Percentiles rank a stretch among this genome's conserved stretches.
Conservation (phyloP, 2,888 invertebrate genomes). For the Apamea anceps region DNA sequence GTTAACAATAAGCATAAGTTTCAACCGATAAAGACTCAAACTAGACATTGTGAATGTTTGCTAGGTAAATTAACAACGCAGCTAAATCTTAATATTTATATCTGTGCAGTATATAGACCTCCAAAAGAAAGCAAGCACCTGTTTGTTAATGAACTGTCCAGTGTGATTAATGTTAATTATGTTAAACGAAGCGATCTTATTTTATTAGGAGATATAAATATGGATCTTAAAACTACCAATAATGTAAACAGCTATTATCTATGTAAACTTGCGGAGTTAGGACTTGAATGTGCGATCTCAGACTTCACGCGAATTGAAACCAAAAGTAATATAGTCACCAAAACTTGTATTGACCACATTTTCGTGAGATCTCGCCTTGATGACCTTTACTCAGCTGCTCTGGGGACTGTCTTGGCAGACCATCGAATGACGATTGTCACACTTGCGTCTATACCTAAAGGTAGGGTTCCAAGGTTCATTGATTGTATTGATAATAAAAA, state of each 20-base stretch:
- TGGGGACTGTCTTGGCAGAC: conserved; percentile 2
- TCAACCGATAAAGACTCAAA: neutral
- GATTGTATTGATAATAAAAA: neutral
- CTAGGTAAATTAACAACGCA: conserved; percentile 1
- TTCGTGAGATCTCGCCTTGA: neutral
- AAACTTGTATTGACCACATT: neutral
- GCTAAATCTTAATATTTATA: conserved; percentile 1
- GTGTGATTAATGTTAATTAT: neutral
- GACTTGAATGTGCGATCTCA: conserved; percentile 12
- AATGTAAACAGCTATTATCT: conserved; percentile 1
- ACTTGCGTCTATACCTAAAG: neutral
- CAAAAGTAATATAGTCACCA: neutral
- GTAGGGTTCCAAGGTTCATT: neutral
- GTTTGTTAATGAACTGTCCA: neutral
- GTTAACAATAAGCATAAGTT: neutral
- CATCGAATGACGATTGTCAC: neutral
- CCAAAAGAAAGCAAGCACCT: conserved; percentile 12
- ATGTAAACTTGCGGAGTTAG: neutral
- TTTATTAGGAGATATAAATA: neutral
- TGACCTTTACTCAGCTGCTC: neutral
- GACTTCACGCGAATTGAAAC: neutral
- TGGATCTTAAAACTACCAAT: conserved; percentile 6
- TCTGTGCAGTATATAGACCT: conserved; percentile 15
- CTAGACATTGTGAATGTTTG: conserved; percentile 4
- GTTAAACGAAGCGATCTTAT: neutral